These are phyloP conservation scores for Anodontia alba DNA, from an alignment of 2,888 invertebrate species.

Conservation along the genomic window DNA sequence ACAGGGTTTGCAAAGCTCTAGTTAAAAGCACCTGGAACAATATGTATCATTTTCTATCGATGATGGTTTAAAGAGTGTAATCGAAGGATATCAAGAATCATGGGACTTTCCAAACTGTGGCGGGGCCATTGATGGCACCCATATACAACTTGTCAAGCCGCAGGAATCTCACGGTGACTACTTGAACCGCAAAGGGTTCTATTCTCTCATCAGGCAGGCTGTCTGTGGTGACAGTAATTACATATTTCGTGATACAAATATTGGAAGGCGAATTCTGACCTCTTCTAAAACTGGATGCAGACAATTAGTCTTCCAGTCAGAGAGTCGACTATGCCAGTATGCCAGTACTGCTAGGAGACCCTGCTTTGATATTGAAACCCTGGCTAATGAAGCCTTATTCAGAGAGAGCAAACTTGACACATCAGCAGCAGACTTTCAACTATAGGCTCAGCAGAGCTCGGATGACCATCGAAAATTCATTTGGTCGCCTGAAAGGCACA, in stretches of 20 bases:
- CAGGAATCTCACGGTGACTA: no score
- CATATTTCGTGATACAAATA: conserved; percentile 39
- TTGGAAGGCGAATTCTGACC: conserved; percentile 40
- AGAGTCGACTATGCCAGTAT: no score
- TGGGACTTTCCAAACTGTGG: conserved; percentile 48
- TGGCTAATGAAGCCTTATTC: no score
- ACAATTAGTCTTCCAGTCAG: no score
- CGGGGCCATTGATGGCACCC: conserved; percentile 52
- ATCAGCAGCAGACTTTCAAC: no score
- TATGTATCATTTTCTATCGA: neutral
- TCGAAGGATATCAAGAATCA: conserved; percentile 25
- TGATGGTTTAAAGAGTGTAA: conserved; percentile 8
- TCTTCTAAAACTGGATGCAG: neutral
- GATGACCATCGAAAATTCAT: no score
- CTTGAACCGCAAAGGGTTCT: no score
- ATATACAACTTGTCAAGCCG: conserved; percentile 47
- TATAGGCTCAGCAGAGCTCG: no score
- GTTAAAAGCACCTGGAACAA: neutral
- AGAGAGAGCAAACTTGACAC: no score
- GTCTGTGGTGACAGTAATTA: conserved; percentile 41
- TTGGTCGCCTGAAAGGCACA: no score
- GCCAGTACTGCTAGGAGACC: no score
- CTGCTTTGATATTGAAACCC: no score
- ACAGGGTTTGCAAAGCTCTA: conserved; percentile 2
- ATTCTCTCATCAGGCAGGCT: conserved; percentile 33